A percentile compares a stretch with the other conserved stretches of the same genome.
These are phyloP conservation scores for Cydia strobilella DNA, from an alignment of 1,140 invertebrate species.

Conservation along the genomic window DNA sequence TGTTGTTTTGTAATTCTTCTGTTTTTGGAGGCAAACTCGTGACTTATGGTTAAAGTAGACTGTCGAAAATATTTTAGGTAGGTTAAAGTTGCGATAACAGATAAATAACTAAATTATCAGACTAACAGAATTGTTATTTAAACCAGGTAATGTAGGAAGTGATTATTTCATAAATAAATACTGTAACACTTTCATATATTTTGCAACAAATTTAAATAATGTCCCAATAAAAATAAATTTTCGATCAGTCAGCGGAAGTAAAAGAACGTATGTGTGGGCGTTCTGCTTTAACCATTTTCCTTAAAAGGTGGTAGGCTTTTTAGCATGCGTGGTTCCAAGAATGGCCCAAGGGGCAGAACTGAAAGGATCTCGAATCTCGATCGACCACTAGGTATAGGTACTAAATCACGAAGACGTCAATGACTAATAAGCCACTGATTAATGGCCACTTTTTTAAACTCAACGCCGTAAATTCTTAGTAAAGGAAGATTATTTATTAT, in stretches of 20 bases:
- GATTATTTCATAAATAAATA: background rate
- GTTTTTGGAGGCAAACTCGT: background rate
- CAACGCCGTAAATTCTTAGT: background rate
- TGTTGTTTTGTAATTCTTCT: background rate
- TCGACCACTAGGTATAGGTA: background rate
- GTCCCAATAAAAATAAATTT: conserved; percentile 4
- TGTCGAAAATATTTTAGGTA: background rate
- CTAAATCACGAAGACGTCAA: background rate
- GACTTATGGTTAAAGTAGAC: background rate
- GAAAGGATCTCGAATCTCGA: conserved; percentile 7
- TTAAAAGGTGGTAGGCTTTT: conserved; percentile 1
- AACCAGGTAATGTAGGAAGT: background rate
- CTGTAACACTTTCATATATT: background rate
- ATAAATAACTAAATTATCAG: background rate
- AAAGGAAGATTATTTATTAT: background rate
- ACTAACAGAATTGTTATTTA: background rate
- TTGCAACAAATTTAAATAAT: conserved; percentile 4
- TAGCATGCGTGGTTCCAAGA: conserved; percentile 13
- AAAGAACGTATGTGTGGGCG: conserved; percentile 5
- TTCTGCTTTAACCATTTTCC: conserved; percentile 15
- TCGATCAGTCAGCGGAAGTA: conserved; percentile 15
- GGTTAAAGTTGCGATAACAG: background rate
- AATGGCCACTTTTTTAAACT: background rate
- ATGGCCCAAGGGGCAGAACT: background rate
- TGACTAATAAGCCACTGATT: conserved; percentile 10